Base-by-base conservation (phyloP, 2,797 vertebrate genomes). In the Cossypha polioptera region DNA sequence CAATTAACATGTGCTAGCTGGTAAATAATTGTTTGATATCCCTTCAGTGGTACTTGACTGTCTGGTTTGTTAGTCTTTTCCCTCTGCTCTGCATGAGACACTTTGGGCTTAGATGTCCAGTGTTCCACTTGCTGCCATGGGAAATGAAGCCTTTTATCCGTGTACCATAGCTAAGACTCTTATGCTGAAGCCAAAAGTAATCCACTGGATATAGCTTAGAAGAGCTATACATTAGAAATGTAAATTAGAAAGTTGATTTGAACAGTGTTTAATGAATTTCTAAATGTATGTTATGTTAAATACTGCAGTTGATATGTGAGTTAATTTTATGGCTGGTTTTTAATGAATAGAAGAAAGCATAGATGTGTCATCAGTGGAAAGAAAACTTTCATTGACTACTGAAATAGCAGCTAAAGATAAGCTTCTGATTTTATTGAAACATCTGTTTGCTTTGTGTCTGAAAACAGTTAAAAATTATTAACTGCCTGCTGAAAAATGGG, bases 351-450 rank as follows among this genome's bases (percentile, higher is more conserved):
- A 13, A 61, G 35, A 88, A 90, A 68, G 54, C 25, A 67, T 15
- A 84, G 8, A n/a, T 74, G 53, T 82, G 25, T 31, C 43, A 76
- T 63, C 25, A 75, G 42, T 14, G 28, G 24, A 84, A 67, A 72
- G 38, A 59, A 88, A 86, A 50, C 33, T 53, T 73, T 5, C 21
- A 25, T 19, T 84, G 38, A 31, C 14, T 75, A 43, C 14, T 55
- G 31, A 90, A 72, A 51, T 33, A 66, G 31, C 7, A 84, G n/a
- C 48, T 22, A 79, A n/a, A 36, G 33, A 28, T 3, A 51, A n/a
- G 35, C 10, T 77, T 76, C n/a, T 61, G 50, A 61, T 91, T 81
- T 86, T 81, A 53, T 42, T 45, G 38, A 75, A 93, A 68, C 11
- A 33, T 21, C 22, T 61, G 8, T 69, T 26, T 77, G 8, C 16